Conservation (phyloP, 2,888 invertebrate species). For the Drosophila emarginata region DNA sequence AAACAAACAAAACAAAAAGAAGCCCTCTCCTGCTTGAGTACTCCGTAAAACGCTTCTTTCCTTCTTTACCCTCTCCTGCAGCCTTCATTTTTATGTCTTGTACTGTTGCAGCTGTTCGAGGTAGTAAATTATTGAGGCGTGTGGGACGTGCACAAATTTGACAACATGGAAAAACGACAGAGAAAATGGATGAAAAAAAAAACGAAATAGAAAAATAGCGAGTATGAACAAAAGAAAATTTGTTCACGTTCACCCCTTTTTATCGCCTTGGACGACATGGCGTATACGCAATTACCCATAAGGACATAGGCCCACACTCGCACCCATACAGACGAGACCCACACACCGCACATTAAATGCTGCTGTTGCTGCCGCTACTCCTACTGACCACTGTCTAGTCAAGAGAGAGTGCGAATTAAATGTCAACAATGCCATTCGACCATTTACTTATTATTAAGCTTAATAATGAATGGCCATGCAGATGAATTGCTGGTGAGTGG, state of each 20-base stretch:
- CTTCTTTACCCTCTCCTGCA: not conserved
- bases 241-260: slow-evolving; percentile 17
- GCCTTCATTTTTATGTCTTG: slow-evolving; percentile 45
- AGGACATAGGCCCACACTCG: slow-evolving; percentile 38
- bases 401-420: slow-evolving; percentile 16
- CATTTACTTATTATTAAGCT: slow-evolving; percentile 36
- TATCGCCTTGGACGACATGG: slow-evolving; percentile 32
- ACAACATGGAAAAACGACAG: not conserved
- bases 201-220: not conserved
- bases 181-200: not conserved
- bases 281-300: slow-evolving; percentile 57
- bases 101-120: slow-evolving; percentile 45
- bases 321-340: slow-evolving; percentile 2
- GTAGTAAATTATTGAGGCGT: slow-evolving; percentile 56
- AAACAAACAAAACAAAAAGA: not conserved
- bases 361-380: not conserved
- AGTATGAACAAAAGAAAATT: slow-evolving; percentile 5
- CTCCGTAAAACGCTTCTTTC: slow-evolving; percentile 18
- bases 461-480: slow-evolving; percentile 36
- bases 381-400: slow-evolving; percentile 36
- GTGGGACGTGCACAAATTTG: slow-evolving; percentile 53
- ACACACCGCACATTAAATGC: slow-evolving; percentile 15
- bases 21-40: slow-evolving; percentile 15
- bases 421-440: slow-evolving; percentile 22
- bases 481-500: not conserved